Conservation (phyloP, 2,113 vertebrate species). For the Manacus vitellinus region DNA sequence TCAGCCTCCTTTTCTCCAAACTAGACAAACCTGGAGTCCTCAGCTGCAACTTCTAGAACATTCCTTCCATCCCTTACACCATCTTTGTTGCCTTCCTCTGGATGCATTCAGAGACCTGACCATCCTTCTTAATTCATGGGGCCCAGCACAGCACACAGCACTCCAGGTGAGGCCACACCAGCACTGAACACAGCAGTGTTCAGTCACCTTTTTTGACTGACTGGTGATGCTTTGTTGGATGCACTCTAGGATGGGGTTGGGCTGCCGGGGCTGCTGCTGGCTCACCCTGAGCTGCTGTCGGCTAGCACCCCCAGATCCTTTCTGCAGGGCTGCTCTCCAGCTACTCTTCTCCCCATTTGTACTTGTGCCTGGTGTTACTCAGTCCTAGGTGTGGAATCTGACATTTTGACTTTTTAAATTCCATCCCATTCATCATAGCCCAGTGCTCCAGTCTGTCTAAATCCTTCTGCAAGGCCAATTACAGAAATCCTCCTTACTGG, state of each 20-base stretch:
- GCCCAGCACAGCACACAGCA: rapidly evolving
- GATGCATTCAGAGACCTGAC: neutral
- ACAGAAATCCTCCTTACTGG: neutral
- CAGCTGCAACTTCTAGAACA: neutral
- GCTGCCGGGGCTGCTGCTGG: neutral
- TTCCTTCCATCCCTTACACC: neutral
- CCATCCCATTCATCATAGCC: neutral
- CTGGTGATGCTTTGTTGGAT: neutral
- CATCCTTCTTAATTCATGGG: neutral
- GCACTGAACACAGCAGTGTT: neutral
- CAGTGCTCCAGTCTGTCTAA: neutral
- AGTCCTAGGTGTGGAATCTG: neutral
- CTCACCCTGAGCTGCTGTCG: rapidly evolving
- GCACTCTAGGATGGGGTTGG: neutral
- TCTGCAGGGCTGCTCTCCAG: neutral
- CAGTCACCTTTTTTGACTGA: rapidly evolving
- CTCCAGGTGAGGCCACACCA: neutral
- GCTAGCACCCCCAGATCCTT: neutral
- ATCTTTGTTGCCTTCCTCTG: neutral
- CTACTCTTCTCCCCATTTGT: neutral
- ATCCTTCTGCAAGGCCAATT: neutral
- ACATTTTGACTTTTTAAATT: neutral
- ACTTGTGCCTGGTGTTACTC: neutral
- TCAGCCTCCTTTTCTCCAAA: neutral
- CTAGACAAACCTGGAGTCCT: too few relatives aligned